Base-by-base conservation (phyloP, 1,140 invertebrate genomes). In the Eupeodes corollae region DNA sequence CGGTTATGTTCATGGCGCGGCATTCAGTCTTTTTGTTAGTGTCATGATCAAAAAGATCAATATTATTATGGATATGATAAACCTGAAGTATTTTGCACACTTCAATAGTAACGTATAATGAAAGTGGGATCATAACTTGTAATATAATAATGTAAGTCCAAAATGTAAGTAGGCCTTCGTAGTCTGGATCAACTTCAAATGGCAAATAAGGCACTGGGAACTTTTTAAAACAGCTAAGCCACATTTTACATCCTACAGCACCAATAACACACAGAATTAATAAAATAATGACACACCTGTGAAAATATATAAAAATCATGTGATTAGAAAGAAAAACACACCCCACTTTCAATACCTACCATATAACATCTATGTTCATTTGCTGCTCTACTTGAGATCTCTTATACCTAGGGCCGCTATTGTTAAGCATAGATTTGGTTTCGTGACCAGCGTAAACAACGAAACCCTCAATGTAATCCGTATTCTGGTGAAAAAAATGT, bases 401-500 rank as follows among this genome's bases (percentile, higher is more conserved):
- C 70, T 98, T 98, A 69, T 97, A 95, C 52, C 93, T 77, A 49
- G 92, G 91, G 47, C 91, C 91, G 52, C 91, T 88, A 70, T 97
- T 98, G 69, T 97, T 98, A 15, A 98, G 77, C 89, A 98, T 93
- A 1, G 93, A 91, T 73, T 98, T 98, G 2, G 93, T 96, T 74
- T 98, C 93, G 70, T 93, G 91, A 53, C 93, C 91, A 49, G 94
- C 91, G 76, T 98, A 98, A 26, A 99, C 86, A 34, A 98, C 92
- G 57, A 99, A 86, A 47, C 95, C 95, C 68, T 98, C 94, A 34
- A 97, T 80, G 68, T 82, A 97, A 52, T 77, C 75, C 19, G 76
- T 77, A 57, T 68, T 68, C 65, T 68, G 34, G 33, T 51, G 37
- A 13, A 16, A 32, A 48, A 11, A 39, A 34, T 35, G 12, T 12